Percentiles rank a stretch among this genome's conserved stretches.
These are phyloP conservation scores for Percopsis omiscomaycus DNA, from an alignment of 2,797 vertebrate genomes.

Conservation along the genomic window DNA sequence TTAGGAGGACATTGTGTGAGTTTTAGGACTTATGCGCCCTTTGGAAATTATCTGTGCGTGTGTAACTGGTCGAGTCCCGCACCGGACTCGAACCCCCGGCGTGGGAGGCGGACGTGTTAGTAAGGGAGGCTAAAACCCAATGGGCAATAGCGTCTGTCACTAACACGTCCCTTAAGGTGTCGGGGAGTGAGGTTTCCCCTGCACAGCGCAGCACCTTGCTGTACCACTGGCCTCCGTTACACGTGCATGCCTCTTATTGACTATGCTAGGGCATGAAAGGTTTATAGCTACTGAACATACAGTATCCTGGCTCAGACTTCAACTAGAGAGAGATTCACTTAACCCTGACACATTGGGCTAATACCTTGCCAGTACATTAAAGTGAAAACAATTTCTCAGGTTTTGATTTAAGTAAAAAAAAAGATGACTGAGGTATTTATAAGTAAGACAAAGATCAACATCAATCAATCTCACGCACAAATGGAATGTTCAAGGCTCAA, in stretches of 20 bases:
- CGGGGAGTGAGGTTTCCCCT: too few relatives aligned
- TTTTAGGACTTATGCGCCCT: neutral
- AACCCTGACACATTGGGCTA: conserved; percentile 28
- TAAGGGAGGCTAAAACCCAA: too few relatives aligned
- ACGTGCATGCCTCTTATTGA: neutral
- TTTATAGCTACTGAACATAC: neutral
- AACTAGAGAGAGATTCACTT: conserved; percentile 2
- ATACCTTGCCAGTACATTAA: conserved; percentile 21
- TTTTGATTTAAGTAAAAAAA: too few relatives aligned
- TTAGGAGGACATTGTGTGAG: neutral
- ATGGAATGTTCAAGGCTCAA: neutral
- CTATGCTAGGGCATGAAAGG: neutral
- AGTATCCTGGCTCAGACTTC: conserved; percentile 5
- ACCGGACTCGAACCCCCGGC: too few relatives aligned
- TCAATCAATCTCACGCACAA: conserved; percentile 12
- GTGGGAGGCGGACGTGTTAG: too few relatives aligned
- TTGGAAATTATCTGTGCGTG: neutral
- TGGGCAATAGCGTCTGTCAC: too few relatives aligned
- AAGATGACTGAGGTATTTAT: too few relatives aligned
- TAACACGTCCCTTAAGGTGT: too few relatives aligned
- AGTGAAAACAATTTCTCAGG: too few relatives aligned
- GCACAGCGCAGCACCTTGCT: too few relatives aligned
- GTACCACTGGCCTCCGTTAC: too few relatives aligned
- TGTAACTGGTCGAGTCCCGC: too few relatives aligned
- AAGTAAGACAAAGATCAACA: conserved; percentile 11